These are phyloP conservation scores for Dichetophora obliterata DNA, from an alignment of 2,888 invertebrate genomes.

Conservation along the genomic window DNA sequence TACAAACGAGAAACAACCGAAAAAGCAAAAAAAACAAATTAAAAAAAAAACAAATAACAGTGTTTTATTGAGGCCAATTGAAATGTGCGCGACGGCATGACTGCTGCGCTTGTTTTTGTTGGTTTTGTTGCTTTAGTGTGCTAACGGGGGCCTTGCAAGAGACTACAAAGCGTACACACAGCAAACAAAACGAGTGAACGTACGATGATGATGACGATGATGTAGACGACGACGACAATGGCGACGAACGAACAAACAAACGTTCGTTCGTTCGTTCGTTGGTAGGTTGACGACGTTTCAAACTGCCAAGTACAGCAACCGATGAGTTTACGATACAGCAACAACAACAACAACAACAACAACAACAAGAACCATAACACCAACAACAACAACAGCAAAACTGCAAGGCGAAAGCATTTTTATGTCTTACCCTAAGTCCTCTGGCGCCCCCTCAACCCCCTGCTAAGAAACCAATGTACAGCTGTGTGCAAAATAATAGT, in stretches of 20 bases:
- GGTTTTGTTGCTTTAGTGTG: constrained; percentile 1
- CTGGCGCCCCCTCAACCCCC: not conserved
- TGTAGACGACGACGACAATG: not conserved
- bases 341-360: constrained; percentile 3
- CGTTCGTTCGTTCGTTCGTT: too few species aligned
- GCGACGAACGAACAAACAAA: constrained; percentile 18
- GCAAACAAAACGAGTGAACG: constrained; percentile 26
- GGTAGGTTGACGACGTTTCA: constrained; percentile 21
- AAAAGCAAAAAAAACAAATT: not conserved
- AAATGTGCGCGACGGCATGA: constrained; percentile 32
- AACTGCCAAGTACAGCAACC: constrained; percentile 30
- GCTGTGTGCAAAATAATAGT: too few species aligned
- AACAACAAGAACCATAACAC: not conserved
- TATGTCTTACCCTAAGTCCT: not conserved
- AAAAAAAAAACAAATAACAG: constrained; percentile 33
- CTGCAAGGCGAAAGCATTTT: constrained; percentile 22
- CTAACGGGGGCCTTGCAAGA: constrained; percentile 24
- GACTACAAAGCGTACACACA: constrained; percentile 25
- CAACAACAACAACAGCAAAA: not conserved
- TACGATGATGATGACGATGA: not conserved
- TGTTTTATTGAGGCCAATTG: constrained; percentile 40
- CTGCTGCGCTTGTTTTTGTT: constrained; percentile 5
- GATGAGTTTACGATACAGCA: constrained; percentile 20
- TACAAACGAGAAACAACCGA: not conserved
- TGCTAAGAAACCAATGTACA: not conserved